Evolutionary conservation across 2,797 vertebrate species (phyloP), one percentile per base, ranked within the genome.

Genomic region (Acanthurus tractus): DNA sequence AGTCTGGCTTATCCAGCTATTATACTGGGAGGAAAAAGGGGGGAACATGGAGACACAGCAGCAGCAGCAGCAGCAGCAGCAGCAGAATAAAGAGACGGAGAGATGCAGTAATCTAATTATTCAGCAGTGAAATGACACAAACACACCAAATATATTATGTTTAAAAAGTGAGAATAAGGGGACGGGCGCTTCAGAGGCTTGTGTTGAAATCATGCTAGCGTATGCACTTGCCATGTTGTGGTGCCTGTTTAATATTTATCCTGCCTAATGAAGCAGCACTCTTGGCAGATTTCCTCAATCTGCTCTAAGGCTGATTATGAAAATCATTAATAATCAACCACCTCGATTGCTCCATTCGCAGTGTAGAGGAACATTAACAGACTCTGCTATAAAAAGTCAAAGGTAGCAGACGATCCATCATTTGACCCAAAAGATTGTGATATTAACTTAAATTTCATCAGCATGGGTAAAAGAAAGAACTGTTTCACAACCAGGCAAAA

Each of bases 1-100:
- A 75, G 82, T 67, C 86, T 79, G 74, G 78, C 70, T 91, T 83
- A 92, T 88, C 67, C 80, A 80, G 68, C 88, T 85, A 90, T 88
- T 90, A 83, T 86, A 79, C 58, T 66, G 77, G 62, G 61, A 74
- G 69, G 78, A 74, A 81, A 86, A 70, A 50, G 48, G 38, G 65
- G 79, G 73, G 53, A 22, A 56, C 9, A 8, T 66, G 63, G 44
- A 68, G 63, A 59, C 44, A 70, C n/a, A 72, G 62, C 59, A 64
- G 80, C 63, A 64, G 80, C 70, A 64, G 80, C 63, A 64, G 80
- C 70, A 56, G 54, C 23, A 38, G 18, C 4, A 63, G 66, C 29
- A 61, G 29, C 29, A 34, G 29, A 34, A 34, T 34, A 34, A 34
- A 34, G 29, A 34, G 29, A 34, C 29, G 6, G 44, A 38, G 55